Evolutionary conservation across 1,140 invertebrate species (phyloP), one percentile per base, ranked within the genome.

Genomic region (Brachionus angularis): DNA sequence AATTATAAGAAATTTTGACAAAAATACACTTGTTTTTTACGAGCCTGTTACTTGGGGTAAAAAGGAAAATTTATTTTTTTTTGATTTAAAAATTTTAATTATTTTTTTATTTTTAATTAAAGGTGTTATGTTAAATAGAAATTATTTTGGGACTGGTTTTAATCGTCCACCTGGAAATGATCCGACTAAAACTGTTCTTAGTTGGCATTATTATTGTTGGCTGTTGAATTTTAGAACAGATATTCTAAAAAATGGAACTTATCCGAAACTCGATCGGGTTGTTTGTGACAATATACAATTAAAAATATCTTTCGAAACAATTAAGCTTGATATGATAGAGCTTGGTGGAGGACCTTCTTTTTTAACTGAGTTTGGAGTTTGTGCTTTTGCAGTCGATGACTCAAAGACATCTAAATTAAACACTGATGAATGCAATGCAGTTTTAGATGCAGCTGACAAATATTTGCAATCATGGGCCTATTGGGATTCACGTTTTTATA

Each of bases 121-220:
- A 33, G 27, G 39, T 3, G 71, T 76, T 29, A 39, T 73, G 18
- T 44, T 71, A 3, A 74, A 73, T 52, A 69, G 72, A 18, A 34
- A 53, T n/a, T 33, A 33, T 18, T 42, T 71, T 36, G 76, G 76
- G 16, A 74, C 71, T 23, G 76, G 76, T 2, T 77, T 77, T 36
- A 27, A 64, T 12, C 39, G 55, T 21, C 72, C 75, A 18, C 76
- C 76, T 1, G 76, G 76, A 12, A 72, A 74, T 21, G 67, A 61
- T 18, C 16, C 31, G 4, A 72, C 74, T 47, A 47, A 50, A 14
- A 72, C 49, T 44, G 76, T 74, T 5, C 55, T 77, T 7, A 72
- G 74, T 7, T 77, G 74, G 70, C 76, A 77, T 58, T 75, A 76
- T 39, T 77, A 77, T 64, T 77, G 76, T 33, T 77, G 75, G 75